Conservation (phyloP, 2,888 invertebrate genomes). For the Zeuzera pyrina region DNA sequence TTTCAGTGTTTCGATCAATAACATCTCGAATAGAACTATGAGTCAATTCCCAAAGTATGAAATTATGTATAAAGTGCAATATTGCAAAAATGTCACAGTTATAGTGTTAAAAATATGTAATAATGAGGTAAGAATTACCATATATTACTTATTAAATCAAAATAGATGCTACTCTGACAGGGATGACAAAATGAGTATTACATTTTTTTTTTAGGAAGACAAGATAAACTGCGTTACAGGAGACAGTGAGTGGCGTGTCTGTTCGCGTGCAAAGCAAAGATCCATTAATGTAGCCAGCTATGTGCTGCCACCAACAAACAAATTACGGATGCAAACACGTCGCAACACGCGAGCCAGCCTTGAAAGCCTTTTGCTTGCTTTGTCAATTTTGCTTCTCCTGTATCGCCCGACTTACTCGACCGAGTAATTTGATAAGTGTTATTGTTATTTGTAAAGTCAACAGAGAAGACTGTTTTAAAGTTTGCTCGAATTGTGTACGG, state of each 20-base stretch:
- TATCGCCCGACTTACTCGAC: conserved; percentile 33
- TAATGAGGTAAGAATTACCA: too few relatives aligned
- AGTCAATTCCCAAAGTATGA: too few relatives aligned
- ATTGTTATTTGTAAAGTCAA: conserved; percentile 59
- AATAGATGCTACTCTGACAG: conserved; percentile 3
- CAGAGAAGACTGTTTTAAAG: conserved; percentile 50
- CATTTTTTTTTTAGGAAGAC: conserved; percentile 28
- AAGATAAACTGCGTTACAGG: conserved; percentile 20
- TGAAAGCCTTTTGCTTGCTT: conserved; percentile 67
- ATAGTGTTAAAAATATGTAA: too few relatives aligned
- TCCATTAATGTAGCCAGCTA: conserved; percentile 67
- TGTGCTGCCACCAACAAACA: conserved; percentile 67
- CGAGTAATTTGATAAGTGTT: conserved; percentile 55
- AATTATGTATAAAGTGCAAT: too few relatives aligned
- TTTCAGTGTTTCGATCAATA: conserved; percentile 27
- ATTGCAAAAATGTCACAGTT: too few relatives aligned
- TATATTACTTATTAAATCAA: too few relatives aligned
- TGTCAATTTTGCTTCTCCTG: conserved; percentile 50
- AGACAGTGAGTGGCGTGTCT: conserved; percentile 16
- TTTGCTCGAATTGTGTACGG: conserved; percentile 36
- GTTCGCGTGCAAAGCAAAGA: conserved; percentile 55
- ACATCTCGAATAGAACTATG: too few relatives aligned
- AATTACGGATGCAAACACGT: conserved; percentile 72
- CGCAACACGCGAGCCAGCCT: conserved; percentile 60
- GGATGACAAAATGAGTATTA: neutral